phyloP scores from a whole-genome alignment of 1,140 invertebrate species.

The Paramacrobiotus metropolitanus region DNA sequence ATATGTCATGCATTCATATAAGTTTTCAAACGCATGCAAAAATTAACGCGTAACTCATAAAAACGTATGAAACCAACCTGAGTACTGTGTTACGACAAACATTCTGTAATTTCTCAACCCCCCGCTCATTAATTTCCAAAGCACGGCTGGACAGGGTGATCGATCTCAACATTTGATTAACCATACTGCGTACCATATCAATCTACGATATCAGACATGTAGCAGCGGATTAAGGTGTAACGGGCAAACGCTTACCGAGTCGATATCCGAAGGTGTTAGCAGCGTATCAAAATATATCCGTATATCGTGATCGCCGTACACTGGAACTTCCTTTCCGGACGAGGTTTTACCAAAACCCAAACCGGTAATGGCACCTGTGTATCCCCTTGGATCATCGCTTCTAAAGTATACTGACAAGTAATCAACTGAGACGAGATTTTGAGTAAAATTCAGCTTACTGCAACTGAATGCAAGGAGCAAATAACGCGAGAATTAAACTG shows the following conservation, averaged over 20 bases:
- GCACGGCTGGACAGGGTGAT: not conserved
- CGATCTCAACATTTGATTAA: not conserved
- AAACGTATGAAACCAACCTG: not conserved
- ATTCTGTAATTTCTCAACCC: not conserved
- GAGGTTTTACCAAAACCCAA: not conserved
- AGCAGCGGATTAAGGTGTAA: not conserved
- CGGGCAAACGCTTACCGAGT: not conserved
- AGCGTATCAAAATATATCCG: not conserved
- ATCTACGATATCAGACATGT: not conserved
- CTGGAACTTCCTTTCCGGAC: not conserved
- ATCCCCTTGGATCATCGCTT: not conserved
- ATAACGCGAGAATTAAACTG: not conserved
- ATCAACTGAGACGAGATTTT: not conserved
- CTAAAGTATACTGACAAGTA: not conserved
- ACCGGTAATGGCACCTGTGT: not conserved
- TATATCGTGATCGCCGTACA: not conserved
- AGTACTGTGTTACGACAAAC: not conserved
- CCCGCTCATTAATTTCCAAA: not conserved
- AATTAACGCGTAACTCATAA: not conserved
- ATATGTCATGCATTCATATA: not conserved
- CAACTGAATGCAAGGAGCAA: not conserved
- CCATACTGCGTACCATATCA: not conserved
- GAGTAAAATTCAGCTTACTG: not conserved
- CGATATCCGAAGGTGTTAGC: not conserved
- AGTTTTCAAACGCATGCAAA: not conserved